Conservation (phyloP, 2,888 invertebrate genomes). For the Eupsilia transversa region DNA sequence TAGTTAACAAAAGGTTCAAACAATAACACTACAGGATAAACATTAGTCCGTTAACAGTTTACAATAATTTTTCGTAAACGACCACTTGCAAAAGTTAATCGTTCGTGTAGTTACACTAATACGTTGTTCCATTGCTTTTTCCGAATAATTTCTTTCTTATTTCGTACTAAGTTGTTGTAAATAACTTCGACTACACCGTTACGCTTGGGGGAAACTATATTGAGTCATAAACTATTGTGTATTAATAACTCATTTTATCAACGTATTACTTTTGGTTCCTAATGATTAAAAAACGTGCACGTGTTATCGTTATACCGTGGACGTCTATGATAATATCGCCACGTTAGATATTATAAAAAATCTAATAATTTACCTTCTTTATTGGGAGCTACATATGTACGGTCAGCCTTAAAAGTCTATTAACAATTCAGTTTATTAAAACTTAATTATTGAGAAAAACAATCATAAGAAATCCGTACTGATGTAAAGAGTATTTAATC, state of each 20-base stretch:
- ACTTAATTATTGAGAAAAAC: no score
- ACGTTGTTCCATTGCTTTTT: slow-evolving; percentile 38
- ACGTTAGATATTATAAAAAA: not conserved
- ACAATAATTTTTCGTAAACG: slow-evolving; percentile 51
- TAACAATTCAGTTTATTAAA: no score
- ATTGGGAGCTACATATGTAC: no score
- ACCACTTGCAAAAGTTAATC: slow-evolving; percentile 46
- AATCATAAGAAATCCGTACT: no score
- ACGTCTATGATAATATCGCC: no score
- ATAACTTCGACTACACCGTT: slow-evolving; percentile 8
- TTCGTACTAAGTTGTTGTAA: slow-evolving; percentile 13
- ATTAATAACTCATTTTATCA: not conserved
- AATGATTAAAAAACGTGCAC: no score
- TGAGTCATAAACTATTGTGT: not conserved
- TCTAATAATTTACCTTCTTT: not conserved
- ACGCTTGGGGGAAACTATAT: not conserved
- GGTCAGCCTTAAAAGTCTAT: no score
- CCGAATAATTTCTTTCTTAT: slow-evolving; percentile 41
- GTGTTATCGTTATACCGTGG: no score
- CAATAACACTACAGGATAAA: slow-evolving; percentile 39
- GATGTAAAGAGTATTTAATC: no score
- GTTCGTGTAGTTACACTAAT: slow-evolving; percentile 51
- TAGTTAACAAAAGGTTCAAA: slow-evolving; percentile 3
- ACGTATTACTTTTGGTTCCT: no score
- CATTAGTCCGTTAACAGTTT: slow-evolving; percentile 39